These are phyloP conservation scores for Fulica atra DNA, from an alignment of 2,113 vertebrate species.

Conservation along the genomic window DNA sequence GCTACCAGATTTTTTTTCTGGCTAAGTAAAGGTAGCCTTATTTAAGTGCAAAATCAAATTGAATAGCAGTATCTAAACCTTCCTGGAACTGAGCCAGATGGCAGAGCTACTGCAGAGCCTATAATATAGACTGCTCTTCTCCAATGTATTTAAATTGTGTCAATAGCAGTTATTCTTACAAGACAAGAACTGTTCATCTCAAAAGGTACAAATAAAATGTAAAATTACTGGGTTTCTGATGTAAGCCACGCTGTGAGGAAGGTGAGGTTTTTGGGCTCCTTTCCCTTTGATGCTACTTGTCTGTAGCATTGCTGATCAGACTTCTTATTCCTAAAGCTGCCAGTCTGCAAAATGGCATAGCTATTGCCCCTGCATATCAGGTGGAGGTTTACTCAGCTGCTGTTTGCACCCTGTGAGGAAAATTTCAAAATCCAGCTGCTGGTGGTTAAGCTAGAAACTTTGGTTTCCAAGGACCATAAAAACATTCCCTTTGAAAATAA, in stretches of 20 bases:
- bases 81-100: not conserved
- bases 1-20: not conserved
- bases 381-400: not conserved
- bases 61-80: not conserved
- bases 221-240: not conserved
- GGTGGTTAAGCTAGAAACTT: not conserved
- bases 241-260: not conserved
- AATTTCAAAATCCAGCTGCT: not conserved
- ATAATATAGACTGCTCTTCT: not conserved
- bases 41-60: not conserved
- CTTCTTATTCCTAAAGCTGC: not conserved
- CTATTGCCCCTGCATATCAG: not conserved
- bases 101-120: not conserved
- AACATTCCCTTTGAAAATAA: not conserved
- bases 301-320: not conserved
- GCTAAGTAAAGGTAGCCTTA: not conserved
- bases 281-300: not conserved
- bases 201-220: not conserved
- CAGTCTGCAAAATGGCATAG: not conserved
- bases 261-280: not conserved
- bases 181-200: not conserved
- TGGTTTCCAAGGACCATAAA: not conserved
- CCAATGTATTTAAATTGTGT: not conserved
- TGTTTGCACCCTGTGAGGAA: not conserved
- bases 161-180: not conserved